Evolutionary conservation across 2,797 vertebrate genomes (phyloP), one percentile per base, ranked within the genome.

Genomic region (Erpetoichthys calabaricus): DNA sequence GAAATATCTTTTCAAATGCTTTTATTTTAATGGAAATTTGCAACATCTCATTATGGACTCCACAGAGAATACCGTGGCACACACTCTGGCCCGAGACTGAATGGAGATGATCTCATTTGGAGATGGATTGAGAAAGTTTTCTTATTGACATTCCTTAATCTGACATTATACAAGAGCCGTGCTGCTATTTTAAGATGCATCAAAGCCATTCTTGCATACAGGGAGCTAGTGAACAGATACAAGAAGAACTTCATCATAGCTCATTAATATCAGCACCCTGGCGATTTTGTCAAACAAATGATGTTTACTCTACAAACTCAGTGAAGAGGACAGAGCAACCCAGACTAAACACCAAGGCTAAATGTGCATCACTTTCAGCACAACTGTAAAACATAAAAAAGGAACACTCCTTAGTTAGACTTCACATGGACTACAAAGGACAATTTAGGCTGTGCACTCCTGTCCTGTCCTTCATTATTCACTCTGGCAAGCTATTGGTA

Each of bases 121-220:
- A 84, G 81, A 85, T 82, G 78, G 80, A 87, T 83, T 80, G 83
- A 83, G 77, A 79, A 73, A 71, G 73, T 78, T 79, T 80, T 70
- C 71, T 78, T 87, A 87, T 86, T 85, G 83, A 86, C 85, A 76
- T 79, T 74, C 76, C 73, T 81, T 85, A 81, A 86, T 84, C 81
- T 85, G 81, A 84, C 81, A 78, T 77, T 77, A 69, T 70, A 71
- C 75, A 75, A 75, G 75, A 74, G 73, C 77, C 80, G 80, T 83
- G 79, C 80, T 78, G 76, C 75, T 59, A 73, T 75, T 73, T 77
- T 67, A 71, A 73, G 72, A 73, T 68, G 72, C 67, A 66, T 64
- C 45, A 45, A 51, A 44, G 55, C 9, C 60, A 10, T 56, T 60
- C 56, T 10, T 60, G 74, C 73, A 79, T 76, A 80, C 60, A 71